Conservation (phyloP, 2,797 vertebrate species). For the Myioborus melanocephalus region DNA sequence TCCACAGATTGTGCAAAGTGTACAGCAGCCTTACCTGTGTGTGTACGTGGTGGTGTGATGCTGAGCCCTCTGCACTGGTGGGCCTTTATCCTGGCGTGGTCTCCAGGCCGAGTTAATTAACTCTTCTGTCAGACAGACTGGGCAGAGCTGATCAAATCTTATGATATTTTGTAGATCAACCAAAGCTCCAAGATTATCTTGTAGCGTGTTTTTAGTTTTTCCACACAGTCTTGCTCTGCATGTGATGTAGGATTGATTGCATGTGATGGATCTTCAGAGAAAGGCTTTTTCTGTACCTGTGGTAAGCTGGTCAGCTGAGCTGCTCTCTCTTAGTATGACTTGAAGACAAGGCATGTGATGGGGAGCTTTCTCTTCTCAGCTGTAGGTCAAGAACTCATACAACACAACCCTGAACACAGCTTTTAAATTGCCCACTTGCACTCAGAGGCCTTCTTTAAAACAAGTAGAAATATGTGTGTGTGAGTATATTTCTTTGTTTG, state of each 20-base stretch:
- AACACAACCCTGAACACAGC: background rate
- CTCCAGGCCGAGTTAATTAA: background rate
- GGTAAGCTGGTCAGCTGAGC: background rate
- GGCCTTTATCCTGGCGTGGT: background rate
- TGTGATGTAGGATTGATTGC: background rate
- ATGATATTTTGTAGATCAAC: accelerated
- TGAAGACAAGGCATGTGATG: background rate
- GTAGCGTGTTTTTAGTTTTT: background rate
- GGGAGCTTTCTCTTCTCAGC: background rate
- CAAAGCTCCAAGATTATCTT: background rate
- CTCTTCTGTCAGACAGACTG: background rate
- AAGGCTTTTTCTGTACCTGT: background rate
- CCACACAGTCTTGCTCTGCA: background rate
- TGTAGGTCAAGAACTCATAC: background rate
- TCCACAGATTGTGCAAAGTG: background rate
- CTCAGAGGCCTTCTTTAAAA: background rate
- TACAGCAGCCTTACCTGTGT: background rate
- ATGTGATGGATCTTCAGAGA: background rate
- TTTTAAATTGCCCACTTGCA: background rate
- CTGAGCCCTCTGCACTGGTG: accelerated
- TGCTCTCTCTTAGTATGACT: background rate
- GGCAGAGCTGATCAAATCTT: background rate
- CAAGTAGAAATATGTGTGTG: background rate
- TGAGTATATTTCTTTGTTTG: background rate
- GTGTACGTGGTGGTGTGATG: background rate